Evolutionary conservation across 2,888 invertebrate species (phyloP).

Genomic region (Cenopis cana): DNA sequence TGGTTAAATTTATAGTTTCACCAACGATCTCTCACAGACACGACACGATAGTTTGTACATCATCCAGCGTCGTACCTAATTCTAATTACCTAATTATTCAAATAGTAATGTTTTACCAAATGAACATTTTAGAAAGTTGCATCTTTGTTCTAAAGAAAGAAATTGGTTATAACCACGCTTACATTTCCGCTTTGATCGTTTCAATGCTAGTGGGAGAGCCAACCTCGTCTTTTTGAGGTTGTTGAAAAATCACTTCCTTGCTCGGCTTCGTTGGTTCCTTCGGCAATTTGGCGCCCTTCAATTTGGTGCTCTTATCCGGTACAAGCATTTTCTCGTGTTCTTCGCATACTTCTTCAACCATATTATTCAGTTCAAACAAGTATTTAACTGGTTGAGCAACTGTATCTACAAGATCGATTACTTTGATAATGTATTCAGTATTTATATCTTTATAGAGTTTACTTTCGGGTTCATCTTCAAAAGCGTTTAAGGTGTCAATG

Average conservation of each 20-base stretch:
- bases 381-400: slow-evolving; percentile 53
- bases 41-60: too few relatives aligned
- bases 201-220: slow-evolving; percentile 54
- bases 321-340: slow-evolving; percentile 55
- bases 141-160: background rate
- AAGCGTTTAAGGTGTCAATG: slow-evolving; percentile 46
- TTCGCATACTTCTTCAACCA: slow-evolving; percentile 56
- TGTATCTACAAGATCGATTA: slow-evolving; percentile 55
- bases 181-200: slow-evolving; percentile 59
- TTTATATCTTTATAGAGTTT: slow-evolving; percentile 53
- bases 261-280: slow-evolving; percentile 61
- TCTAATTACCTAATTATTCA: too few relatives aligned
- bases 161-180: slow-evolving; percentile 44
- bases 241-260: slow-evolving; percentile 58
- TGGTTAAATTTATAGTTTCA: background rate
- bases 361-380: slow-evolving; percentile 66
- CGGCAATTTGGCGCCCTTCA: slow-evolving; percentile 52
- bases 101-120: too few relatives aligned
- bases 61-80: too few relatives aligned
- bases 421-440: slow-evolving; percentile 57
- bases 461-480: slow-evolving; percentile 49
- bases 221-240: slow-evolving; percentile 54
- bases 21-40: too few relatives aligned
- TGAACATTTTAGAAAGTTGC: background rate
- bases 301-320: slow-evolving; percentile 58